Evolutionary conservation across 1,140 invertebrate genomes (phyloP), one percentile per base, ranked within the genome.

Genomic region (Drosophila miranda): DNA sequence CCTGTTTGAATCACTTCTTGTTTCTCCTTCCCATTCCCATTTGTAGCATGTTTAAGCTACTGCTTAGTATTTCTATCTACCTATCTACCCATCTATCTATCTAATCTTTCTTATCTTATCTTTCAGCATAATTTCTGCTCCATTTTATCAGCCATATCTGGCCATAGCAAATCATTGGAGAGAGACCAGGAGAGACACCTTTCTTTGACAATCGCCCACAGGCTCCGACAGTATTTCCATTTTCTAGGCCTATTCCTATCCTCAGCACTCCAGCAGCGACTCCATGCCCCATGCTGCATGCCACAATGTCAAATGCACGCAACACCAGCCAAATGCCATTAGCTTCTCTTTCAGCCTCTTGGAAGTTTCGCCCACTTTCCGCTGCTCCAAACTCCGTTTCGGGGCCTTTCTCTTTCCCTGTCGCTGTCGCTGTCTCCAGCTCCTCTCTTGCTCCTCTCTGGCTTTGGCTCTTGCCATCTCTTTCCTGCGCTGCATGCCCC

Each of bases 281-380:
- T 34, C 0, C 3, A 9, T 67, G 34, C 11, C 34, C 30, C 23
- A 30, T 49, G 49, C 55, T 34, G 53, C 51, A 54, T 70, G 67
- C 46, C 67, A 70, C 53, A 70, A 70, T 70, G 67, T 70, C 67
- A 70, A 69, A 70, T 70, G 67, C 67, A 71, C 64, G 68, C 68
- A 71, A 71, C 66, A 71, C 66, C 67, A 71, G 68, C 68, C 66
- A 71, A 71, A 44, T 71, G 67, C 49, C 66, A 69, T 72, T 72
- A 70, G 67, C 66, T 48, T 60, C 59, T 62, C 61, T 19, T 11
- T 34, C 21, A 14, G 2, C 14, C 49, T 21, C 34, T 34, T 38
- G 34, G 3, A 38, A 50, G 34, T 50, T 30, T 64, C 62, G 64
- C 64, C 64, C 64, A 68, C 64, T 68, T 68, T 55, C 34, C 50